Evolutionary conservation across 2,113 vertebrate genomes (phyloP).

Genomic region (Condylura cristata): DNA sequence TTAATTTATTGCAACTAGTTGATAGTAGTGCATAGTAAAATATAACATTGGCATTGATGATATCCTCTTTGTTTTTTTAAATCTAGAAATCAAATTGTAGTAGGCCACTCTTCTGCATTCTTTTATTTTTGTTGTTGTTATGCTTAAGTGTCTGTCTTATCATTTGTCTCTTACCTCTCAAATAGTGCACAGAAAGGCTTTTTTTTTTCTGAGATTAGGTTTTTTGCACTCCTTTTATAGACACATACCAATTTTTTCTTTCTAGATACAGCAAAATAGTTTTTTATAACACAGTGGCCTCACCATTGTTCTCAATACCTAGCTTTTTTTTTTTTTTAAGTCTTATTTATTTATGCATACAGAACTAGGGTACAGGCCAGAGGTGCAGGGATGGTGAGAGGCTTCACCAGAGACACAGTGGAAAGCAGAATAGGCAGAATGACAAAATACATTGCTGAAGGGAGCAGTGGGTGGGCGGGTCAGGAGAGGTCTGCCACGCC

Average conservation of each 20-base stretch:
- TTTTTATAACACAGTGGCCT: neutral
- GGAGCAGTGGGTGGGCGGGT: too few species aligned
- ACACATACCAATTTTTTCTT: neutral
- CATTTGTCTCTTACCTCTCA: neutral
- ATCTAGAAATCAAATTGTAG: neutral
- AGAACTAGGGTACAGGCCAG: too few species aligned
- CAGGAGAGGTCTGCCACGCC: too few species aligned
- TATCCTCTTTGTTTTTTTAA: constrained; percentile 6
- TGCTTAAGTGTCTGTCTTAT: neutral
- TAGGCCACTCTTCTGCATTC: neutral
- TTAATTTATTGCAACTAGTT: constrained; percentile 6
- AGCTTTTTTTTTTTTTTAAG: too few species aligned
- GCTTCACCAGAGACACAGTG: too few species aligned
- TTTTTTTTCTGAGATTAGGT: constrained; percentile 1
- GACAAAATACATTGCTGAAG: too few species aligned
- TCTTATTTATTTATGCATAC: too few species aligned
- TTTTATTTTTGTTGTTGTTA: neutral
- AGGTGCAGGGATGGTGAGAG: too few species aligned
- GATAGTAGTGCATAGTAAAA: neutral
- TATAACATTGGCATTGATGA: neutral
- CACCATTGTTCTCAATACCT: neutral
- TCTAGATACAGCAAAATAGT: neutral
- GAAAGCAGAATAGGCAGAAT: too few species aligned
- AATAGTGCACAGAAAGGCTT: neutral
- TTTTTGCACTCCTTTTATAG: neutral